Conservation (phyloP, 2,797 vertebrate genomes). For the Pteropus rufus region DNA sequence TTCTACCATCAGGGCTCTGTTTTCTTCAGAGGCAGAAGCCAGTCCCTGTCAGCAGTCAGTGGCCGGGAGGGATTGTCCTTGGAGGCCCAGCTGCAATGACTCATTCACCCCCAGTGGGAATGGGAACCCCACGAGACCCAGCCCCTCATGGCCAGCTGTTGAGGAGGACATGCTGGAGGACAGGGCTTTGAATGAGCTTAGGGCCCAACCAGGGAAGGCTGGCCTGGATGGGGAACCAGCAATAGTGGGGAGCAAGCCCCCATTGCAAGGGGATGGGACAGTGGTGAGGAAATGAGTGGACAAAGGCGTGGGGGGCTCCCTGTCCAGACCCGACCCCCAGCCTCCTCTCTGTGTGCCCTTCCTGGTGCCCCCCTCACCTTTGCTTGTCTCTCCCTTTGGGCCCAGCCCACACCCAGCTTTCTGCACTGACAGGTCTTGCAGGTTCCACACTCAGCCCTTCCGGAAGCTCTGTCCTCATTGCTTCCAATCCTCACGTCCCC, state of each 20-base stretch:
- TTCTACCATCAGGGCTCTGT: background rate
- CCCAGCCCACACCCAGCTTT: background rate
- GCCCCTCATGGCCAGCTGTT: background rate
- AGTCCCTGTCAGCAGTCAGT: background rate
- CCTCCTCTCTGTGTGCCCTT: too few relatives aligned
- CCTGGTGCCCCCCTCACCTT: too few relatives aligned
- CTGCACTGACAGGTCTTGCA: background rate
- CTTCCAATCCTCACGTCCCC: background rate
- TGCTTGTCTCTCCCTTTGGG: background rate
- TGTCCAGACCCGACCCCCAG: background rate
- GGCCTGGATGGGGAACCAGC: background rate
- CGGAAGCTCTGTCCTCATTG: background rate
- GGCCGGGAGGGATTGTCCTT: background rate
- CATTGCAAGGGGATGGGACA: background rate
- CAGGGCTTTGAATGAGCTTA: background rate
- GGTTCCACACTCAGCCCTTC: background rate
- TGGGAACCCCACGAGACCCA: background rate
- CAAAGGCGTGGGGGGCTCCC: rapidly evolving
- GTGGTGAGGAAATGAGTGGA: background rate
- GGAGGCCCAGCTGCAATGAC: background rate
- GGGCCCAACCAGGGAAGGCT: background rate
- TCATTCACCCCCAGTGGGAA: background rate
- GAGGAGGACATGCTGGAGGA: background rate
- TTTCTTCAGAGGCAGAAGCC: background rate
- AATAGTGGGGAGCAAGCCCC: too few relatives aligned